phyloP scores from a whole-genome alignment of 37 sponge, comb jelly and placozoan genomes.

The Haliclona indistincta region DNA sequence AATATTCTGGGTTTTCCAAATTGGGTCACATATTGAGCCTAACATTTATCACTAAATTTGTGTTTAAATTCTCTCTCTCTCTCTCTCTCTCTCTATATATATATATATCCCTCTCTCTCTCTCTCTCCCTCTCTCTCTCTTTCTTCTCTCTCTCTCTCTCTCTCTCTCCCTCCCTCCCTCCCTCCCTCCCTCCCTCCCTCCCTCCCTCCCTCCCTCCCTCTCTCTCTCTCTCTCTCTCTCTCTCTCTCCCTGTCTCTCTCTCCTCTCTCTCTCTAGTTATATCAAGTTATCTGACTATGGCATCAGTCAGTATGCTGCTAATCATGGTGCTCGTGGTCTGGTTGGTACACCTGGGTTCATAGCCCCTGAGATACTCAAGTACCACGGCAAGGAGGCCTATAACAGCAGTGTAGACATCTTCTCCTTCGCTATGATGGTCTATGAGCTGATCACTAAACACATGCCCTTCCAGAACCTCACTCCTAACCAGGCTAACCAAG shows the following conservation, averaged over 20 bases:
- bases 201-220: background rate
- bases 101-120: too few relatives aligned
- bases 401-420: conserved; percentile 78
- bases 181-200: too few relatives aligned
- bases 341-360: conserved; percentile 88
- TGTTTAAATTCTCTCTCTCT: too few relatives aligned
- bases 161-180: too few relatives aligned
- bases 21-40: too few relatives aligned
- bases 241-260: background rate
- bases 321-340: conserved; percentile 56
- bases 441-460: conserved; percentile 82
- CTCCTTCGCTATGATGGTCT: conserved; percentile 79
- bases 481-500: conserved; percentile 68
- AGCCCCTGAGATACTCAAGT: conserved; percentile 84
- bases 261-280: background rate
- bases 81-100: too few relatives aligned
- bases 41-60: too few relatives aligned
- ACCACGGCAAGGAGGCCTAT: conserved; percentile 65
- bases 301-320: conserved; percentile 81
- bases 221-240: background rate
- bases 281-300: conserved; percentile 87
- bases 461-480: conserved; percentile 60
- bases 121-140: too few relatives aligned
- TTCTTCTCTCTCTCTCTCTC: too few relatives aligned
- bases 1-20: too few relatives aligned